These are phyloP conservation scores for Ceratitis capitata DNA, from an alignment of 1,140 invertebrate species.

Conservation along the genomic window DNA sequence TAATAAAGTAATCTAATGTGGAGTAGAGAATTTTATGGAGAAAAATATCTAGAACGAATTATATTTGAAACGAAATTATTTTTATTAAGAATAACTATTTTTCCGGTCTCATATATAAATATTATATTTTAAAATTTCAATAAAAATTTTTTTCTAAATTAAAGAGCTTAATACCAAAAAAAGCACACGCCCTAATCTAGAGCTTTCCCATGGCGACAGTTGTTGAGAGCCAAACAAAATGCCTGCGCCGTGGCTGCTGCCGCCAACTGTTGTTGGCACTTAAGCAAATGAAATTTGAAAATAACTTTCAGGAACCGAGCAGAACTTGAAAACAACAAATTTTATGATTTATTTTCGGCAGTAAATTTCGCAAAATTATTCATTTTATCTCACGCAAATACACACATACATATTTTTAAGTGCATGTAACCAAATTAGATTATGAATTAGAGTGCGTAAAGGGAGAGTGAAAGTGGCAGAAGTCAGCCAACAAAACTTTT, in stretches of 20 bases:
- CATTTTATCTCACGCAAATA: background rate
- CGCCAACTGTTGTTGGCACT: background rate
- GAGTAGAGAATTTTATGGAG: no score
- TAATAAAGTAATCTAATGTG: no score
- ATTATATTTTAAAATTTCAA: no score
- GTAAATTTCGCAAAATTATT: background rate
- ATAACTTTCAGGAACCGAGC: background rate
- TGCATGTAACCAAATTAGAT: background rate
- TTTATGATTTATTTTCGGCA: background rate
- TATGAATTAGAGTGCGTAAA: background rate
- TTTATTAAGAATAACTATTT: no score
- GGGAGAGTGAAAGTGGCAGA: background rate
- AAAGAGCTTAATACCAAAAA: no score
- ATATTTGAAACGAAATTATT: no score
- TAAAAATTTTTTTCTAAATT: no score
- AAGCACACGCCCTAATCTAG: no score
- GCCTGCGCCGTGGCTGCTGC: background rate
- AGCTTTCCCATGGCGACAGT: background rate
- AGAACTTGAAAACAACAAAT: background rate
- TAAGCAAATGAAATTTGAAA: slow-evolving; percentile 14
- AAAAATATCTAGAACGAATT: no score
- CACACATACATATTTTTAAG: background rate
- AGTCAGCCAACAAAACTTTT: no score
- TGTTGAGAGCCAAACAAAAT: background rate
- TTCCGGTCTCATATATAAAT: no score